Evolutionary conservation across 2,888 invertebrate genomes (phyloP), one percentile per base, ranked within the genome.

Genomic region (Dasysyrphus tricinctus): DNA sequence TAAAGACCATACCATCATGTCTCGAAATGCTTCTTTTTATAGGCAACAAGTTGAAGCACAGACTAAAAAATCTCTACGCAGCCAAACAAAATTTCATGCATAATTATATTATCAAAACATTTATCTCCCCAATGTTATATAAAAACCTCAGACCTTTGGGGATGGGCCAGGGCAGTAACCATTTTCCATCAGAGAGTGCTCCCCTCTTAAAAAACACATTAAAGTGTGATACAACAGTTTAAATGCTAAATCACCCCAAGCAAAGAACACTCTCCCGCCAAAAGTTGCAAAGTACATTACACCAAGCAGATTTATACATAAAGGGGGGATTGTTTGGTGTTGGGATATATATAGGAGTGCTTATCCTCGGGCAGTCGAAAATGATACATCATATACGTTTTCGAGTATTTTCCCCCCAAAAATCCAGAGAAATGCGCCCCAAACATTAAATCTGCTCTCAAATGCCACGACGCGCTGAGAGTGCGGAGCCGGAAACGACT

Each of bases 211-310:
- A 85, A 85, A 77, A 81, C 85, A 85, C 77, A 85, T 85, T 85
- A 81, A 85, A 85, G 85, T 85, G 85, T 85, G 81, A 85, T 85
- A 85, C 85, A 85, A 85, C 85, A 85, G 85, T 85, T 85, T 85
- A 85, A 85, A 81, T 85, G 85, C 85, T 85, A 77, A 85, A 85
- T 61, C 85, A 81, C 85, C 85, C 72, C 32, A 69, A 32, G 84
- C 65, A 49, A 73, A 70, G 59, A 65, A 51, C 65, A 56, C 61
- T 65, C 80, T 44, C 47, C 76, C 69, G 77, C 73, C 67, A 81
- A 81, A 81, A 81, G 69, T 85, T 85, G 67, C 76, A 81, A 81
- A 81, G 85, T 73, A 80, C 75, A 84, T 70, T 69, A 79, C 70
- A 56, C 56, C 42, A 29, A 32, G 65, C 51, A 65, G 44, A 8